Base-by-base conservation (phyloP, 64 coral and sea anemone genomes). In the Astreopora myriophthalma region DNA sequence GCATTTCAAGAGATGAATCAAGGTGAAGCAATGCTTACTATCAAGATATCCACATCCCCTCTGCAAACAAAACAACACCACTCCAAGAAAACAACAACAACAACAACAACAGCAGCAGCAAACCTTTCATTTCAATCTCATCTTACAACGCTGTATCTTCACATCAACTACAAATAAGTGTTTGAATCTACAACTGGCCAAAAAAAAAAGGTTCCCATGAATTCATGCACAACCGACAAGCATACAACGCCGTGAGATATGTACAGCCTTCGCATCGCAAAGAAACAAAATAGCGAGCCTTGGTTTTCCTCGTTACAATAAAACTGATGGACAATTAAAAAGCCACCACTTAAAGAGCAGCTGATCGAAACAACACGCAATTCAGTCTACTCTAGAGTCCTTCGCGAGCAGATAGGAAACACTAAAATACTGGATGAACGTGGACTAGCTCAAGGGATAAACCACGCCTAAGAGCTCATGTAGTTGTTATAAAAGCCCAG, bases 71-170 rank as follows among this genome's bases (percentile, higher is more conserved):
- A 64, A 25, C 8, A 48, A 0, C 5, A 32, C 10, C 52, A 65
- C 34, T 30, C 79, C 51, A 83, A 26, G 51, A 81, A 38, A 83
- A 61, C 58, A 65, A 83, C 57, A 81, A 80, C 23, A 8, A 73
- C 70, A 64, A 64, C 61, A 16, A 64, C 61, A 62, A 62, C 57
- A 62, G 20, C 57, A 66, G 27, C 62, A 73, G 28, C 76, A 82
- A 65, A 22, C 55, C 52, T 24, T 65, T 83, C 9, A 64, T 65
- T 64, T 38, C 52, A 80, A 65, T 25, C 52, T 83, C 79, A 83
- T 64, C 65, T 83, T 64, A 83, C 48, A 25, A 30, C 1, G 28
- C 46, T 22, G 3, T 61, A 10, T 63, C 32, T 35, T 63, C 30
- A 8, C 55, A n/a, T 25, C 32, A 61, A 57, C 29, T 70, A 70